Evolutionary conservation across 2,888 invertebrate genomes (phyloP), one percentile per base, ranked within the genome.

Genomic region (Fabriciana adippe): DNA sequence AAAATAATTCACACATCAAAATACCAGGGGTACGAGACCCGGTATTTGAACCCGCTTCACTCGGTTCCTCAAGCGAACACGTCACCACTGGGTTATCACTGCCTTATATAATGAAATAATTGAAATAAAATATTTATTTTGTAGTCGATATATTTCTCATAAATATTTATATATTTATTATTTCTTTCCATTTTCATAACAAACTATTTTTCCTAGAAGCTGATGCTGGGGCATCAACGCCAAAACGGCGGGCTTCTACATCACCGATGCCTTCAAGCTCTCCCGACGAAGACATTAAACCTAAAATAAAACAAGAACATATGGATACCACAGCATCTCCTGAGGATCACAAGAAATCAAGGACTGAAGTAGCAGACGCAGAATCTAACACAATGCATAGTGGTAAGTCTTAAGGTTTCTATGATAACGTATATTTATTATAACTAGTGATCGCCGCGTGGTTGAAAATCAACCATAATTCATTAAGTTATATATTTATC

Each of bases 331-430:
- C 94, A 70, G 93, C 93, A 4, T 95, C 95, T 26, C 94, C 94
- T 56, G 95, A 95, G 77, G 93, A 93, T 73, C 93, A 94, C 74
- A 96, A 96, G 86, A 96, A 97, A 80, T 94, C 95, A 53, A 94
- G 97, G 83, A 96, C 96, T 65, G 97, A 96, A 88, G 95, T 96
- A 48, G 97, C 95, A 71, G 97, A 97, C 84, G 97, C 97, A 59
- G 97, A 97, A 87, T 97, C 97, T 47, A 97, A 97, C 85, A 97
- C 97, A 68, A 96, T 97, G 90, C 97, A 97, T 89, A 97, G 97
- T 92, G 97, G 97, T 97, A 88, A 96, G 96, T 93, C 35, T 11
- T 41, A 41, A 11, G 35, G 18, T 31, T 54, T 51, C 45, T 18
- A 59, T n/a, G 55, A 64, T 51, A 64, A 47, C 16, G 55, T 66